Base-by-base conservation (phyloP, 2,113 vertebrate genomes). In the Mungos mungo region DNA sequence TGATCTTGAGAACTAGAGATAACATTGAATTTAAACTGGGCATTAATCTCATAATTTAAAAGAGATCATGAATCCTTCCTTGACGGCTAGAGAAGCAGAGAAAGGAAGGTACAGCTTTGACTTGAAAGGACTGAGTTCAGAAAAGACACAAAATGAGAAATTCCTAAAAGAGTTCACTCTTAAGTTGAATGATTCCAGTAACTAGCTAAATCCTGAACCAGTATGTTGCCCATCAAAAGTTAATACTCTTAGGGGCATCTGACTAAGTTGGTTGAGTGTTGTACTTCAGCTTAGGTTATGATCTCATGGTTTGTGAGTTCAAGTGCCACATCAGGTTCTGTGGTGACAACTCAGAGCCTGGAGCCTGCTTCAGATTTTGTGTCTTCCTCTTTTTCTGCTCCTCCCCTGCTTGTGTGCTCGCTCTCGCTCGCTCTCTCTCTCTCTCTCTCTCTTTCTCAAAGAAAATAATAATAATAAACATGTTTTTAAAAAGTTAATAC, bases 91-190 rank as follows among this genome's bases (percentile, higher is more conserved):
- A 92, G 47, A 60, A 88, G 29, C 50, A 96, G 16, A 82, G n/a
- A 90, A 90, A 87, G 23, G 13, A 71, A 90, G 13, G 25, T 66
- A 89, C 60, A 84, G 38, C 11, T 90, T 81, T 66, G 27, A 50
- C 2, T 84, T 72, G 33, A 71, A 72, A 91, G 38, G 13, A 27
- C 3, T 76, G 47, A 96, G 27, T 18, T 90, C 50, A 77, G 29
- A 90, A 96, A 86, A 95, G 31, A 8, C 60, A 95, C 16, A 95
- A 45, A 80, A 69, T 69, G 5, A 77, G 31, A 83, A 85, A 50
- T 65, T 87, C 25, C 52, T 72, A 31, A 72, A 52, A 89, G n/a
- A 82, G 80, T 77, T 52, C 11, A 5, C 9, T 77, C 41, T 19
- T 71, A 93, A 54, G 1, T 66, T 90, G 50, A 50, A 38, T 90